Evolutionary conservation across 30 jellyfish, hydroid and myxozoan genomes (phyloP), one percentile per base, ranked within the genome.

Genomic region (Hydractinia echinata): DNA sequence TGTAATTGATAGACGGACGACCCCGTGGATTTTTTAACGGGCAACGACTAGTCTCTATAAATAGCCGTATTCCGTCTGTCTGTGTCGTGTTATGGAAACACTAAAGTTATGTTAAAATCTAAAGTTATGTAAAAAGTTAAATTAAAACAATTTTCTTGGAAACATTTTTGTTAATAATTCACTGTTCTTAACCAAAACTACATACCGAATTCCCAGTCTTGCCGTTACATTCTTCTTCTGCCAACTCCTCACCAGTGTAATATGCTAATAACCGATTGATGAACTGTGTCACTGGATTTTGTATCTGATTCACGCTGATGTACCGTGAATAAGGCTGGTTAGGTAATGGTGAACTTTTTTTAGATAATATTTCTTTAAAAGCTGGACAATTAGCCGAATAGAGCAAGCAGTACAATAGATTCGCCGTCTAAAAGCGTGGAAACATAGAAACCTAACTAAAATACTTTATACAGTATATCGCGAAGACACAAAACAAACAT

Each of bases 351-450:
- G 72, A 67, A 54, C 76, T 62, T 21, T 79, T 81, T 55, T 77
- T 81, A 10, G 95, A 83, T 54, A 94, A 83, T 8, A 88, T 79
- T 82, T 94, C 99, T 44, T 87, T 87, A 83, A 87, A 94, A 44
- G 84, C 96, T 4, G 99, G 99, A 69, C 99, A 94, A 82, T 91
- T 82, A 5, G 99, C 99, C 3, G 99, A 94, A 10, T 78, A 84
- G 10, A 94, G 79, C 48, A 94, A 86, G 60, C 99, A 94, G 52
- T 81, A 94, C 18, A 88, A 53, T 51, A 94, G 92, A 55, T 88
- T 86, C 21, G 90, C 99, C 68, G 87, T 88, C 99, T 94, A 80
- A 6, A 82, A 71, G 11, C 30, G 72, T 30, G 44, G 44, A 30
- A 48, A 72, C 67, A 51, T 44, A 64, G 39, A 64, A 21, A 6